phyloP scores from a whole-genome alignment of 2,113 vertebrate genomes.

The Mesocricetus auratus region DNA sequence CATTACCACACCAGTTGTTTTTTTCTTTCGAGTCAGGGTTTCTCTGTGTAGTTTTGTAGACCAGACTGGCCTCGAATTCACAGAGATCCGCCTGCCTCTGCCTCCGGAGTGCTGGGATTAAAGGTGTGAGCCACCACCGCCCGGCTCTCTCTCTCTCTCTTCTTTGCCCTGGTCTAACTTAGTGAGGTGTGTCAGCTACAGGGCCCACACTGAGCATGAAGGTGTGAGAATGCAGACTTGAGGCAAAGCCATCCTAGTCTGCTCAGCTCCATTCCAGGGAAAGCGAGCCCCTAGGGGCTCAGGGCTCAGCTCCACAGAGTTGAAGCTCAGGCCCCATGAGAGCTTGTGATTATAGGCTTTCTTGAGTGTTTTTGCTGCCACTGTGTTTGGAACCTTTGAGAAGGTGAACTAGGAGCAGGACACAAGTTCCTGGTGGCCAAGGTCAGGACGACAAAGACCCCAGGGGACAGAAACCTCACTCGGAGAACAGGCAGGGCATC shows the following conservation, averaged over 20 bases:
- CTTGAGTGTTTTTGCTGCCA: neutral
- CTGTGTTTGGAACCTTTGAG: neutral
- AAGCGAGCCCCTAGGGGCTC: neutral
- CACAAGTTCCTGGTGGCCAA: neutral
- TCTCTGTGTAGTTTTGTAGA: no score
- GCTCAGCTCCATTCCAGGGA: neutral
- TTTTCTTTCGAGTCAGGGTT: no score
- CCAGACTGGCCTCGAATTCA: no score
- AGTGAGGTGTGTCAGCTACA: neutral
- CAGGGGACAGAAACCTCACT: neutral
- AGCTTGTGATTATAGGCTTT: neutral
- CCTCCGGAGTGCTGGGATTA: no score
- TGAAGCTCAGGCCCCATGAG: neutral
- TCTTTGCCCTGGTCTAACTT: neutral
- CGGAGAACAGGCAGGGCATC: neutral
- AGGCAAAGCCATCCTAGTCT: accelerated
- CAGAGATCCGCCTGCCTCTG: no score
- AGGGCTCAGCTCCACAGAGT: neutral
- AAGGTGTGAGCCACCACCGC: no score
- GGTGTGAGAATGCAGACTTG: neutral
- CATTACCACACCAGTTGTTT: neutral
- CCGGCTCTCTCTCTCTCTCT: no score
- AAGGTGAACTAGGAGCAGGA: neutral
- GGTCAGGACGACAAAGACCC: neutral
- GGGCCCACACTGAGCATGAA: neutral